Evolutionary conservation across 2,797 vertebrate genomes (phyloP).

Genomic region (Yasuhikotakia modesta): DNA sequence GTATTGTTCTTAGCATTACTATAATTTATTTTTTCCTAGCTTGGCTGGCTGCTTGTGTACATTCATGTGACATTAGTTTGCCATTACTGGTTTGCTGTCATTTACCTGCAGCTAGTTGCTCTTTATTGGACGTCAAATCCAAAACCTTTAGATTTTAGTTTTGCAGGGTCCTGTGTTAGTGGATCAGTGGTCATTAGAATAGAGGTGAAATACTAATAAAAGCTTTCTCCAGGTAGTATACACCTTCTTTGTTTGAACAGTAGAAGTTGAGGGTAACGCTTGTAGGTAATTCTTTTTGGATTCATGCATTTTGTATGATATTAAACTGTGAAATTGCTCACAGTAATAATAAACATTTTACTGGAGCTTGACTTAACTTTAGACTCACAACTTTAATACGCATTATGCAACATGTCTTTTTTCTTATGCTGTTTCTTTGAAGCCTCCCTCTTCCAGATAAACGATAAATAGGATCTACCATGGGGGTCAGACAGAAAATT

Average conservation of each 20-base stretch:
- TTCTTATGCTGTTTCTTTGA: constrained; percentile 7
- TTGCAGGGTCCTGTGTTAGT: background rate
- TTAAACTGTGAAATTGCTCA: no score
- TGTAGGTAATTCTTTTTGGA: background rate
- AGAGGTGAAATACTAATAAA: background rate
- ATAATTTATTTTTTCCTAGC: no score
- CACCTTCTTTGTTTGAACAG: background rate
- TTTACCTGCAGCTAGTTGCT: background rate
- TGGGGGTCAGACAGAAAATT: constrained; percentile 70
- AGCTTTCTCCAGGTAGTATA: background rate
- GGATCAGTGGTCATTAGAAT: background rate
- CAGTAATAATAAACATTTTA: background rate
- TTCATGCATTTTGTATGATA: no score
- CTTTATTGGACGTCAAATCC: background rate
- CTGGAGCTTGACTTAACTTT: background rate
- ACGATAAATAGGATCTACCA: constrained; percentile 75
- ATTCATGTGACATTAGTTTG: background rate
- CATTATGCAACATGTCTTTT: constrained; percentile 41
- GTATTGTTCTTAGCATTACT: no score
- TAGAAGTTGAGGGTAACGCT: background rate
- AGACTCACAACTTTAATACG: background rate
- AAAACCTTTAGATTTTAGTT: background rate
- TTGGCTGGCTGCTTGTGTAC: background rate
- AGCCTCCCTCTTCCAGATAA: constrained; percentile 29
- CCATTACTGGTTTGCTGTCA: background rate